Evolutionary conservation across 2,888 invertebrate species (phyloP), one percentile per base, ranked within the genome.

Genomic region (Leptinotarsa peninsularis): DNA sequence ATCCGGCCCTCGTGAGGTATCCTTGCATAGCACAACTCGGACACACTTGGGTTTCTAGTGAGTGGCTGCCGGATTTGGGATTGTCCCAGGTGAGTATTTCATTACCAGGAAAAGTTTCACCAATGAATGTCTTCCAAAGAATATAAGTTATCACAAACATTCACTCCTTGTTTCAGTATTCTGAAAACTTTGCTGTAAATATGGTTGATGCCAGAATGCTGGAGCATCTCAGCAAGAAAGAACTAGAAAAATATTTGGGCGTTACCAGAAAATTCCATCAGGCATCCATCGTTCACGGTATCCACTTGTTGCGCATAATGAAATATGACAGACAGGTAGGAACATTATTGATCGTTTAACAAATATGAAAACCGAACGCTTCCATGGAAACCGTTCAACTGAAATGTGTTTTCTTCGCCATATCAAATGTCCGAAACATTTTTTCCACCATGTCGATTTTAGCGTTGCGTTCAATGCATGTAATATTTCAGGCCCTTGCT

Each of bases 211-310:
- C 97, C 3, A 91, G 98, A 75, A 95, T 98, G 93, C 89, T 98
- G 86, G 97, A 97, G 86, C 95, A 96, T 76, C 91, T 98, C 82
- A 96, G 96, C 84, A 96, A 97, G 89, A 97, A 97, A 86, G 98
- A 98, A 87, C 90, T 98, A 84, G 98, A 98, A 88, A 98, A 97
- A 88, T 94, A 96, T 87, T 92, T 98, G 73, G 96, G 95, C 10
- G 96, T 98, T 13, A 96, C 96, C 54, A 91, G 97, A 78, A 97
- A 97, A 89, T 97, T 97, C 88, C 97, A 98, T 89, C 97, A 98
- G 89, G 95, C 96, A 14, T 97, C 97, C 82, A 94, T 98, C 82
- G 95, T 97, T 71, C 97, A 97, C 86, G 98, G 96, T 76, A 96
- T 98, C 81, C 97, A 98, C 89, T 91, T 98, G 82, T 91, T 98